Base-by-base conservation (phyloP, 1,140 invertebrate species). In the Scaptomyza pallida region DNA sequence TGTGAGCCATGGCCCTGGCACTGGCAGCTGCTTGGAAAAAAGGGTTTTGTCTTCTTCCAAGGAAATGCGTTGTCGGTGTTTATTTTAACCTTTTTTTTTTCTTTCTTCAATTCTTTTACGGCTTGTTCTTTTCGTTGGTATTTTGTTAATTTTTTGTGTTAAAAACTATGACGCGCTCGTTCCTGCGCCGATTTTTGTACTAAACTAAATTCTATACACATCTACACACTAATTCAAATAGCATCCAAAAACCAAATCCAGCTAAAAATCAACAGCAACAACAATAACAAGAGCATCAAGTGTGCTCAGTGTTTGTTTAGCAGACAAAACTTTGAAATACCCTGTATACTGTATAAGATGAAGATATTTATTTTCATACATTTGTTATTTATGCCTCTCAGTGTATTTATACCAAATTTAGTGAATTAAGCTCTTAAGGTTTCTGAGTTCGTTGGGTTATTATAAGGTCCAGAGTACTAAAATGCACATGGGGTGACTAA, bases 171-270 rank as follows among this genome's bases (percentile, higher is more conserved):
- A 77, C 65, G 78, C 72, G 60, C 74, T 72, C 82, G 77, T 81
- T 88, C 77, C 81, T 88, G 69, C 59, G 62, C 78, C 71, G 82
- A 86, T 88, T 81, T 61, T 86, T 86, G 81, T 86, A 86, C 81
- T 86, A 86, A 86, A 86, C 82, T 78, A 79, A 86, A 88, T 77
- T 86, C 73, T 85, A 75, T 51, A 72, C 76, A 72, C 69, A 41
- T n/a, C 33, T n/a, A 37, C 62, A 73, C 60, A 74, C 52, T 63
- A 57, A 55, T 73, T 59, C 77, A 75, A 57, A 76, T 76, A 55
- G 62, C 63, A 50, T 35, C 33, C 33, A 37, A 55, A 69, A 63
- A 52, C 67, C 10, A 37, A 37, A 75, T 45, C 65, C 62, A 85
- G 77, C 68, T 61, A 63, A 60, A 47, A 67, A 62, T 60, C 54